These are phyloP conservation scores for Catajapyx aquilonaris DNA, from an alignment of 1,140 invertebrate genomes.

Conservation along the genomic window DNA sequence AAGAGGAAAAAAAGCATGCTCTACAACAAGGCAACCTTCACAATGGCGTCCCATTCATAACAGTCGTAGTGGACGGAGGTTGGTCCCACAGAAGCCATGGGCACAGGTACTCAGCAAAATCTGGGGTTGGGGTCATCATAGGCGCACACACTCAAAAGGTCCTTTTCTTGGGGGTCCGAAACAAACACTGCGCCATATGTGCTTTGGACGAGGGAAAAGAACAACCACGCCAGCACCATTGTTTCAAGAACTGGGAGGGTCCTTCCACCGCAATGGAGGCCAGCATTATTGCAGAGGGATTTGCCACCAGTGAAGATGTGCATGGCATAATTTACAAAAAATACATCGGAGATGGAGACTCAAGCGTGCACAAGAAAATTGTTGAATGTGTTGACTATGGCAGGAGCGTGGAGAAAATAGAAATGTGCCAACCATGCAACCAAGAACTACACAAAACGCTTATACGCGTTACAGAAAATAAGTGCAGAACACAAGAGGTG, in stretches of 20 bases:
- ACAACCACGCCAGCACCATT: constrained; percentile 11
- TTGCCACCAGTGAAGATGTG: constrained; percentile 10
- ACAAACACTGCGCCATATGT: constrained; percentile 9
- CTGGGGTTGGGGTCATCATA: constrained; percentile 11
- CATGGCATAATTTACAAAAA: constrained; percentile 12
- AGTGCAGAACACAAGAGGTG: no score
- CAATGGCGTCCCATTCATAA: no score
- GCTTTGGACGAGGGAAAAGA: not conserved
- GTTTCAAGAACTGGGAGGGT: constrained; percentile 17
- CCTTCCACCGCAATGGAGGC: constrained; percentile 22
- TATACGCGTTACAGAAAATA: no score
- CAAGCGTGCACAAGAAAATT: constrained; percentile 10
- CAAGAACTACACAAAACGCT: no score
- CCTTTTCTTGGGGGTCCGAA: constrained; percentile 15
- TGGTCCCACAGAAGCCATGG: not conserved
- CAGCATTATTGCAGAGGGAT: constrained; percentile 17
- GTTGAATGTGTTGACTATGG: constrained; percentile 7
- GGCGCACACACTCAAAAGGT: constrained; percentile 16
- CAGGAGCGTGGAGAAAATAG: constrained; percentile 11
- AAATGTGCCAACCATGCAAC: constrained; percentile 15
- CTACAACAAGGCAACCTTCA: no score
- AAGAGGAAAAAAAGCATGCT: no score
- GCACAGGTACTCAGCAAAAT: not conserved
- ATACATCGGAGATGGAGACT: constrained; percentile 16
- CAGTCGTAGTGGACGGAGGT: not conserved